Percentiles rank a stretch among this genome's conserved stretches.
These are phyloP conservation scores for Elanus axillaris DNA, from an alignment of 2,113 vertebrate species.

Conservation along the genomic window DNA sequence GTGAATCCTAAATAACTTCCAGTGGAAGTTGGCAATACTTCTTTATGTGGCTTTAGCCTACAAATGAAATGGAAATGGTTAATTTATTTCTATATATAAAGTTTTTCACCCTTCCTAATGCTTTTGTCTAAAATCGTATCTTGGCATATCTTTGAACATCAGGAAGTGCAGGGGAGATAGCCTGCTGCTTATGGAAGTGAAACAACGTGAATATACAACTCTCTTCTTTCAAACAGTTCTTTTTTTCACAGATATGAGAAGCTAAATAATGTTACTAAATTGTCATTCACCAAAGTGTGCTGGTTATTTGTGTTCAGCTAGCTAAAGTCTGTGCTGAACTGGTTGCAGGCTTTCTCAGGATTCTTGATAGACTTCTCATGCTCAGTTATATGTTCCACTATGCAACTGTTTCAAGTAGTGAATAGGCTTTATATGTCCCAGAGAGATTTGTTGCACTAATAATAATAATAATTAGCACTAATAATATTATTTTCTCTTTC, in stretches of 20 bases:
- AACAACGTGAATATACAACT: background rate
- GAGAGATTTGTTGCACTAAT: background rate
- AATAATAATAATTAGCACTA: conserved; percentile 12
- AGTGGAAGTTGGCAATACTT: background rate
- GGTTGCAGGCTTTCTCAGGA: background rate
- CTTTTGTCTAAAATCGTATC: background rate
- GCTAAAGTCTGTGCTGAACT: background rate
- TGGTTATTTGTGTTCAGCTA: background rate
- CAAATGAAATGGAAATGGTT: background rate
- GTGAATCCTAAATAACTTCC: background rate
- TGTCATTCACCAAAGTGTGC: accelerated
- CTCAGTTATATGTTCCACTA: background rate
- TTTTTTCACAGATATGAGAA: background rate
- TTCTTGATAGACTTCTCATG: background rate
- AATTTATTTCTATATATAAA: background rate
- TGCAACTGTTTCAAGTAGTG: background rate
- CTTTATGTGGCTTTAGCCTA: background rate
- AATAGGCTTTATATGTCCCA: background rate
- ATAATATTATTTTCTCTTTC: conserved; percentile 22
- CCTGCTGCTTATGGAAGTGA: background rate
- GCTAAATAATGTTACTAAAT: background rate
- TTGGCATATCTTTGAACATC: background rate
- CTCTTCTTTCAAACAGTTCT: background rate
- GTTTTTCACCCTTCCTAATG: background rate
- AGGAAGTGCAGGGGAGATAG: background rate